phyloP scores from a whole-genome alignment of 2,888 invertebrate genomes.

The Caenorhabditis drosophilae region DNA sequence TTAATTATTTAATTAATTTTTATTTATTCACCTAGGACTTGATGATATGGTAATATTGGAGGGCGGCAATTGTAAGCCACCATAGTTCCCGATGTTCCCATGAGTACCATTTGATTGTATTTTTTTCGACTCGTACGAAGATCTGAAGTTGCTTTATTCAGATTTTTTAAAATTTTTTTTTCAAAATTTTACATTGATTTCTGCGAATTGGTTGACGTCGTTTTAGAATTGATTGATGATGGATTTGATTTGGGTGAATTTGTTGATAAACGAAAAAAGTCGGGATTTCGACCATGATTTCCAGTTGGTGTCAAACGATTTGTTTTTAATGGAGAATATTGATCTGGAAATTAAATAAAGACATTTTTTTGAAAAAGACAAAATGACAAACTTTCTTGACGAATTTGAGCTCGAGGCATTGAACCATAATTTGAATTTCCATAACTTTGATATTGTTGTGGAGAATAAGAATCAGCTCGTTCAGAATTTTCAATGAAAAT shows the following conservation, averaged over 20 bases:
- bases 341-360: not conserved
- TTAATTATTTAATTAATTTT: too few species aligned
- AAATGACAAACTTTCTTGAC: not conserved
- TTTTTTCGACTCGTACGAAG: conserved; percentile 33
- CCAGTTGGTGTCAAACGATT: not conserved
- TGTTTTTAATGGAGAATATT: not conserved
- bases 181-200: conserved; percentile 16
- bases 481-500: conserved; percentile 15
- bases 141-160: conserved; percentile 10
- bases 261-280: conserved; percentile 37
- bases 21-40: conserved; percentile 11
- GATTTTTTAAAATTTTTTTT: not conserved
- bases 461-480: conserved; percentile 6
- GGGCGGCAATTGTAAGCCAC: conserved; percentile 37
- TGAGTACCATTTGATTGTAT: conserved; percentile 11
- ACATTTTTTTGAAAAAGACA: not conserved
- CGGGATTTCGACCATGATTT: conserved; percentile 11
- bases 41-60: conserved; percentile 33
- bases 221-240: conserved; percentile 33
- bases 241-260: too few species aligned
- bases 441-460: not conserved
- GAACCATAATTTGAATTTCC: conserved; percentile 29
- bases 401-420: conserved; percentile 20
- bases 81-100: too few species aligned
- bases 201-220: conserved; percentile 35